Conservation (phyloP, 2,888 invertebrate genomes). For the Acanthosepion lycidas region DNA sequence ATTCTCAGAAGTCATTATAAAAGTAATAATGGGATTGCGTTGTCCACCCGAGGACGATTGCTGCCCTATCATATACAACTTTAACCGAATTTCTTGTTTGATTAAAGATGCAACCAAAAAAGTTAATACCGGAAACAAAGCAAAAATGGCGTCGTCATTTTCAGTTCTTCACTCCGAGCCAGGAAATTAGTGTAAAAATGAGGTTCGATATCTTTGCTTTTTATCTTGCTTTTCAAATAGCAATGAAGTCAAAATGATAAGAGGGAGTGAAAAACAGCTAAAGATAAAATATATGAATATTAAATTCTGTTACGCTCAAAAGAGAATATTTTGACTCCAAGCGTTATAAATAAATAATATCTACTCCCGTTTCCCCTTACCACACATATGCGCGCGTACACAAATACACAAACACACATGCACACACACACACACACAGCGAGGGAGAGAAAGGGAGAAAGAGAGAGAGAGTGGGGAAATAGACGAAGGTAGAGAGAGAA, state of each 20-base stretch:
- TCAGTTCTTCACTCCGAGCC: background rate
- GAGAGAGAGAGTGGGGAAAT: background rate
- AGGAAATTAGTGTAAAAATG: background rate
- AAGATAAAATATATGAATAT: constrained; percentile 33
- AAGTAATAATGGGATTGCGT: no score
- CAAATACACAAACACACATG: background rate
- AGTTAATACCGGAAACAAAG: background rate
- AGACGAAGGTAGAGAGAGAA: background rate
- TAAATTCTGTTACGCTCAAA: background rate
- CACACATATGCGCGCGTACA: no score
- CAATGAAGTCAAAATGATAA: background rate
- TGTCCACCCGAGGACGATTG: no score
- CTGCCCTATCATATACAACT: no score
- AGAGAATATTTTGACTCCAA: constrained; percentile 15
- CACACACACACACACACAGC: no score
- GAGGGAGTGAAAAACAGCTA: background rate
- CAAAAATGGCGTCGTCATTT: background rate
- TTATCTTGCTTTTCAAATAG: constrained; percentile 11
- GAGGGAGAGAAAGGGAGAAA: background rate
- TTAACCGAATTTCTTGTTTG: no score
- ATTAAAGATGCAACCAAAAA: background rate
- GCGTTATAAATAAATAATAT: background rate
- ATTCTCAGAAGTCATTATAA: no score
- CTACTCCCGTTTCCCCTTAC: background rate
- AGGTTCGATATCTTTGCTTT: background rate